Base-by-base conservation (phyloP, 2,797 vertebrate genomes). In the Euphonia xanthogaster region DNA sequence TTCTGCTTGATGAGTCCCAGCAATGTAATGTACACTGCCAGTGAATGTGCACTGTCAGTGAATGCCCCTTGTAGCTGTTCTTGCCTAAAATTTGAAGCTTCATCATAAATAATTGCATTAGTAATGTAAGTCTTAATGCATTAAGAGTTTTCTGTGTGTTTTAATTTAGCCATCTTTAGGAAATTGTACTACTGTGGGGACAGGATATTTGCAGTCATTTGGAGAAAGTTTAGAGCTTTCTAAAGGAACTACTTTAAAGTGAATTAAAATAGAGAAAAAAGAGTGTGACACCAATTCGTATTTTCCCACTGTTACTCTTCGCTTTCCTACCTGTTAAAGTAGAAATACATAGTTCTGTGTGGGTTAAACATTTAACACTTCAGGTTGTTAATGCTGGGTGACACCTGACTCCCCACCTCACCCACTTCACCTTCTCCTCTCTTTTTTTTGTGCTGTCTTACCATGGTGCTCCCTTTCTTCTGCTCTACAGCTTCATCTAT, bases 331-430 rank as follows among this genome's bases (percentile, higher is more conserved):
- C 8, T 11, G 7, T 24, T 50, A 16, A 50, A 81, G 23, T 5
- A 44, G 28, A 44, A 58, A 28, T 7, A 25, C 0, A 0, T 18
- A 6, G 13, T 40, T 48, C 12, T 27, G 30, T 1, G 2, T 30
- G 27, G 27, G 9, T 33, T 40, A 25, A 31, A 66, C 8, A 17
- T 22, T n/a, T 42, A 37, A 67, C 54, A 58, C 40, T 53, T 77
- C 19, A 28, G 14, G 20, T 37, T 25, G 31, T 31, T 40, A 47
- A 77, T 30, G 22, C 17, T 23, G 31, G 16, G 15, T 45, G 23
- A 27, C 21, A 21, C 33, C 23, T 17, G 2, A 54, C 28, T 42
- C 24, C 14, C 7, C 12, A 27, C 30, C 27, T 66, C 35, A n/a
- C 40, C 15, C 3, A 1, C 50, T 44, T 73, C 50, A 45, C 45